Conservation (phyloP, 2,113 vertebrate species). For the Ictalurus punctatus region DNA sequence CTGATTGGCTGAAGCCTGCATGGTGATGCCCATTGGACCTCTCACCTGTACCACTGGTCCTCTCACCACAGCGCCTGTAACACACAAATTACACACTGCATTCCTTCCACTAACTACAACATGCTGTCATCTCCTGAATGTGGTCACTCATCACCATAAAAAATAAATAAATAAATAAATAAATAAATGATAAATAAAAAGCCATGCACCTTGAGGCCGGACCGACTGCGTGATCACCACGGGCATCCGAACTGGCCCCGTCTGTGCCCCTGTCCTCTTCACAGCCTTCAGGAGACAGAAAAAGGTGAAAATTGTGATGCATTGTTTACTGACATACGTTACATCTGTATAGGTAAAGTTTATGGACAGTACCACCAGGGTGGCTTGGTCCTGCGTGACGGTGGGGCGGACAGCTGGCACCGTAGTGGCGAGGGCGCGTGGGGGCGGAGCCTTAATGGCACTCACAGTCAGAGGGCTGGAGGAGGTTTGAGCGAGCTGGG, state of each 20-base stretch:
- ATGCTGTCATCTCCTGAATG: neutral
- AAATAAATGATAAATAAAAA: too few relatives aligned
- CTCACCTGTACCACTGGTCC: slow-evolving; percentile 76
- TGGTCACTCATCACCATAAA: neutral
- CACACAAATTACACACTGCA: slow-evolving; percentile 48
- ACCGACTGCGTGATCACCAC: slow-evolving; percentile 81
- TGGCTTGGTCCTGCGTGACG: slow-evolving; percentile 62
- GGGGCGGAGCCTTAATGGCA: slow-evolving; percentile 55
- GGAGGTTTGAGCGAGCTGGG: slow-evolving; percentile 70
- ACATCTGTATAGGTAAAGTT: neutral
- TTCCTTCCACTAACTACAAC: neutral
- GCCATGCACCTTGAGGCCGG: slow-evolving; percentile 75
- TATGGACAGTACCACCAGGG: slow-evolving; percentile 70
- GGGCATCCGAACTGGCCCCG: slow-evolving; percentile 79
- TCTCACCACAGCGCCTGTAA: slow-evolving; percentile 79
- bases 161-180: too few relatives aligned
- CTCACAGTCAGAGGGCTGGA: slow-evolving; percentile 36
- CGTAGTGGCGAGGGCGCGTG: slow-evolving; percentile 64
- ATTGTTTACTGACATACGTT: neutral
- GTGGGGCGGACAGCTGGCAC: slow-evolving; percentile 76
- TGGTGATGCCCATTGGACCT: slow-evolving; percentile 74
- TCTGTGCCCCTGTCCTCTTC: slow-evolving; percentile 72
- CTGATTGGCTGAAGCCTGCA: slow-evolving; percentile 84
- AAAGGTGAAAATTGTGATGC: neutral
- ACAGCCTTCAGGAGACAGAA: slow-evolving; percentile 66